Evolutionary conservation across 2,888 invertebrate genomes (phyloP).

Genomic region (Ptilodon capucinus): DNA sequence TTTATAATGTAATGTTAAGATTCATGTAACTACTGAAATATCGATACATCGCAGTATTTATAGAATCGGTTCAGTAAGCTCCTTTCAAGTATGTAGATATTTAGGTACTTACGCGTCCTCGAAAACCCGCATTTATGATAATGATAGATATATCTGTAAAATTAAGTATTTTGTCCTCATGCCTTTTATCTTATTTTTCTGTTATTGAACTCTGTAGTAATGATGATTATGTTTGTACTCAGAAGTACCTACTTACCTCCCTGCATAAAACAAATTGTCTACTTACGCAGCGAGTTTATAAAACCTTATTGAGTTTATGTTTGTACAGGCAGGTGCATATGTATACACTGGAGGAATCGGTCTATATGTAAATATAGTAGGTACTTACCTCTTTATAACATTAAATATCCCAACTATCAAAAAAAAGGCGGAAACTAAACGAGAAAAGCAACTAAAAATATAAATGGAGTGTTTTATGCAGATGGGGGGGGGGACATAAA

Average conservation of each 20-base stretch:
- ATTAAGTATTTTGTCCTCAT: slow-evolving; percentile 7
- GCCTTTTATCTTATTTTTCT: slow-evolving; percentile 16
- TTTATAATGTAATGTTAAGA: slow-evolving; percentile 20
- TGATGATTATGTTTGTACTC: neutral
- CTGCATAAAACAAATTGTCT: no score
- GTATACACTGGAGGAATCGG: no score
- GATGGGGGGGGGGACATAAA: no score
- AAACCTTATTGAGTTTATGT: no score
- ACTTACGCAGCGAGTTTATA: no score
- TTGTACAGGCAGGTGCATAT: no score
- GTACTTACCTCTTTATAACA: no score
- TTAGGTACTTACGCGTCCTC: slow-evolving; percentile 32
- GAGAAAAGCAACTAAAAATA: no score
- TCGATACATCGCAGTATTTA: slow-evolving; percentile 53
- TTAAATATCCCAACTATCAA: no score
- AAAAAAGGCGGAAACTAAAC: no score
- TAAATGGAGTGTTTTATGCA: no score
- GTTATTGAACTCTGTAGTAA: slow-evolving; percentile 14
- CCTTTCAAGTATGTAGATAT: slow-evolving; percentile 33
- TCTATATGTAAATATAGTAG: no score
- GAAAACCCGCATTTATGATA: slow-evolving; percentile 54
- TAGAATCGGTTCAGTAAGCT: slow-evolving; percentile 34
- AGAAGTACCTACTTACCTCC: neutral
- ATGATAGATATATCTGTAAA: slow-evolving; percentile 24
- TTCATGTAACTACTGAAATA: slow-evolving; percentile 19